Evolutionary conservation across 2,113 vertebrate species (phyloP).

Genomic region (Cyprinus carpio): DNA sequence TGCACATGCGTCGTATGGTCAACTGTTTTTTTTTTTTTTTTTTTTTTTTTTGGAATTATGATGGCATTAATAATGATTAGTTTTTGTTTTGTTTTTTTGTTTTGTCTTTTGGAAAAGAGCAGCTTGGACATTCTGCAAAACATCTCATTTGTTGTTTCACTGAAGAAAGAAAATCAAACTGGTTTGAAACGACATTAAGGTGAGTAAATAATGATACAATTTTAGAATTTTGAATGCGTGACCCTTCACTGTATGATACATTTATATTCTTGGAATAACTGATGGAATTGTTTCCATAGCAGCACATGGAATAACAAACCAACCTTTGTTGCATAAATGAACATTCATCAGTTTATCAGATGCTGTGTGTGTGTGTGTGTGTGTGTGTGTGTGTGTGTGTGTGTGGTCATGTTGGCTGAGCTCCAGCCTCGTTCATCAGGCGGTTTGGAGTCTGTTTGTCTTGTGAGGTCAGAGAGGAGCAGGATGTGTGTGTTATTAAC

Average conservation of each 20-base stretch:
- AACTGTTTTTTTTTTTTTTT: not conserved
- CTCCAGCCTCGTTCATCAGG: constrained; percentile 26
- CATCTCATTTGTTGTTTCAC: not conserved
- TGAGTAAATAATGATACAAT: not conserved
- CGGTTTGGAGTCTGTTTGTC: constrained; percentile 10
- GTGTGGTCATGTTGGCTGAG: constrained; percentile 25
- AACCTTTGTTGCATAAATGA: not conserved
- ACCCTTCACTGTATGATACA: not conserved
- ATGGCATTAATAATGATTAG: not conserved
- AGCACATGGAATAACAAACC: constrained; percentile 1
- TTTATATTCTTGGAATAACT: not conserved
- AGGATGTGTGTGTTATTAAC: constrained; percentile 13
- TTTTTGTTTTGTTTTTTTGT: no score
- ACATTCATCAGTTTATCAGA: not conserved
- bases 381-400: constrained; percentile 15
- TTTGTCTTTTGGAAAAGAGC: not conserved
- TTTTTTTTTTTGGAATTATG: no score
- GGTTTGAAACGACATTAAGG: not conserved
- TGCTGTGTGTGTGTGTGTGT: not conserved
- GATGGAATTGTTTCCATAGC: not conserved
- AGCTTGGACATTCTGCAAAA: not conserved
- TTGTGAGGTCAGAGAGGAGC: constrained; percentile 28
- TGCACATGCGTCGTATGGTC: not conserved
- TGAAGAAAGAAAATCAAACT: not conserved
- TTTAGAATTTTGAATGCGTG: not conserved